Conservation (phyloP, 2,888 invertebrate genomes). For the Gerris lacustris region DNA sequence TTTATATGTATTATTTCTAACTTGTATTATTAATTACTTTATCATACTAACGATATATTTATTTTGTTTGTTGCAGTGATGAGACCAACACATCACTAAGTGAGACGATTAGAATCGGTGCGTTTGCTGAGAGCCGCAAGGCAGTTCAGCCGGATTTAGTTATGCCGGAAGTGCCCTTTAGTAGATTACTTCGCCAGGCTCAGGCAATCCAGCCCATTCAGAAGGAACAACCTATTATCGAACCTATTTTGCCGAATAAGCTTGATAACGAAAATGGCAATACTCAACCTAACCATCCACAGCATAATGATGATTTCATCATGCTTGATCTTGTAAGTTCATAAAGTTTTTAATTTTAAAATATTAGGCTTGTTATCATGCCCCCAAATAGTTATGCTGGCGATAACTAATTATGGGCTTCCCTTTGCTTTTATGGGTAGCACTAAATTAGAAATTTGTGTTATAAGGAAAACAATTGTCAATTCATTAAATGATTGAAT, state of each 20-base stretch:
- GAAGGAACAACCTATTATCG: slow-evolving; percentile 8
- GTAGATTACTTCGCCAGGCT: slow-evolving; percentile 38
- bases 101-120: slow-evolving; percentile 62
- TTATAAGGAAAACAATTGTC: no score
- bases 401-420: no score
- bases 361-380: no score
- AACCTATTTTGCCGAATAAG: slow-evolving; percentile 28
- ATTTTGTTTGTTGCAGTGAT: slow-evolving; percentile 40
- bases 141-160: slow-evolving; percentile 40
- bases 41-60: no score
- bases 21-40: no score
- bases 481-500: no score
- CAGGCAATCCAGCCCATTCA: slow-evolving; percentile 19
- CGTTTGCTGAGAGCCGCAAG: slow-evolving; percentile 50
- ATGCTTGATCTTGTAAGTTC: slow-evolving; percentile 54
- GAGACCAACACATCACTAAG: slow-evolving; percentile 56
- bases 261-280: slow-evolving; percentile 39
- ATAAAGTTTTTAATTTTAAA: no score
- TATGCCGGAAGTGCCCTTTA: slow-evolving; percentile 54
- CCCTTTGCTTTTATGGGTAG: no score
- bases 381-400: no score
- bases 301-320: slow-evolving; percentile 51
- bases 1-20: no score
- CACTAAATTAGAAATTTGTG: no score
- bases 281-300: slow-evolving; percentile 37